phyloP scores from a whole-genome alignment of 2,888 invertebrate species.

The Napeogenes inachia region DNA sequence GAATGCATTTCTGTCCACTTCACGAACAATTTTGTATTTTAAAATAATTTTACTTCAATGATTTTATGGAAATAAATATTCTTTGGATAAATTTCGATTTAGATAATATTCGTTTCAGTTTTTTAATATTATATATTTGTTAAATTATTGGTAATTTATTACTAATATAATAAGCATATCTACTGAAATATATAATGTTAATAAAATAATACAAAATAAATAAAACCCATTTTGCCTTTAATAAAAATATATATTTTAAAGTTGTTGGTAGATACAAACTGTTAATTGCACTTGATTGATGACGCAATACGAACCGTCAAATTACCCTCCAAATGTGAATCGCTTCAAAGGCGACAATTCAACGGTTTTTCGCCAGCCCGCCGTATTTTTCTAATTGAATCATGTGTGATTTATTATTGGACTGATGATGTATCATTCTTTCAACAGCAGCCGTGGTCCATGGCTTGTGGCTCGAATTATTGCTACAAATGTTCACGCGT shows the following conservation, averaged over 20 bases:
- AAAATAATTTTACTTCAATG: too few relatives aligned
- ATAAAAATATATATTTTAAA: neutral
- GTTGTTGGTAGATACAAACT: constrained; percentile 33
- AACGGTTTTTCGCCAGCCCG: constrained; percentile 55
- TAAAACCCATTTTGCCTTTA: neutral
- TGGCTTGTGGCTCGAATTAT: constrained; percentile 70
- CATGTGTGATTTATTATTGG: constrained; percentile 77
- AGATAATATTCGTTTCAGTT: too few relatives aligned
- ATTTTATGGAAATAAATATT: too few relatives aligned
- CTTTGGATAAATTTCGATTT: too few relatives aligned
- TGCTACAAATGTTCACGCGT: constrained; percentile 72
- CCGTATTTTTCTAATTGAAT: constrained; percentile 76
- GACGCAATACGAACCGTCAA: constrained; percentile 68
- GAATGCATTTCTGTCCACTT: too few relatives aligned
- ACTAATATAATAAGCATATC: neutral
- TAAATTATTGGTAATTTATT: too few relatives aligned
- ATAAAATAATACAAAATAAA: constrained; percentile 15
- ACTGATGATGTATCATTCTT: constrained; percentile 78
- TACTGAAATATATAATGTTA: constrained; percentile 10
- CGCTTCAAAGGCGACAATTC: constrained; percentile 57
- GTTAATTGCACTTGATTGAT: constrained; percentile 71
- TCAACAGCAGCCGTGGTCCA: constrained; percentile 73
- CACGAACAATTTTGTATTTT: too few relatives aligned
- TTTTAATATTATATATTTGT: too few relatives aligned
- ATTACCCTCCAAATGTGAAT: constrained; percentile 62